Base-by-base conservation (phyloP, 2,797 vertebrate genomes). In the Morus bassanus region DNA sequence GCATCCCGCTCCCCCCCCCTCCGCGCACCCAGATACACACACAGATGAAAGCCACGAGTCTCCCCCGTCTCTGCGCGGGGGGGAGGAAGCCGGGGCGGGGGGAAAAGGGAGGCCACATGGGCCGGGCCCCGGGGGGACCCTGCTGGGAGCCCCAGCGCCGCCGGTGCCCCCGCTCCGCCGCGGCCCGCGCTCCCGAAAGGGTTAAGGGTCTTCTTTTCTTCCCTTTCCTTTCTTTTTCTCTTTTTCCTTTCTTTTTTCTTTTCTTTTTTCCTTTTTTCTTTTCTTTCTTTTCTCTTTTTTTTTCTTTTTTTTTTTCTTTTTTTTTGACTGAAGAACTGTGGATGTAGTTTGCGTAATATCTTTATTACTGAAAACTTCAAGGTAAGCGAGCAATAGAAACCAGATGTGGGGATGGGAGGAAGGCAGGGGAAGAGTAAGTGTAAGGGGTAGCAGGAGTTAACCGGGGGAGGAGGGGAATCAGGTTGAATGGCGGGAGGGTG, bases 331-430 rank as follows among this genome's bases (percentile, higher is more conserved):
- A 65, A 22, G 59, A 60, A 89, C 92, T 81, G 85, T 83, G 82
- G 94, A 80, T 92, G 76, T 56, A 67, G 85, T 96, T 97, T 96
- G 95, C 45, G 19, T 97, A 98, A 98, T 98, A 98, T 98, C 97
- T 98, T 98, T 98, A 98, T 98, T 98, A 98, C 97, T 31, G 85
- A 97, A 92, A 96, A 97, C 97, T 98, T 98, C 98, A 98, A 98
- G 98, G 98, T 98, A 98, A 97, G 92, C 35, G 19, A 53, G 73
- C 51, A 94, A 98, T 98, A 91, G 96, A 96, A 98, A 98, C 96
- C 98, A 98, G 98, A 98, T 98, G 98, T 98, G 95, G 91, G 89
- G 85, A 89, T 33, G 48, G 59, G 77, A 81, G 92, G 90, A 91
- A 85, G n/a, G 94, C 90, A 63, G 93, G 46, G 51, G 64, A 91